A percentile compares a stretch with the other conserved stretches of the same genome.
Conservation (phyloP, 2,113 vertebrate species). For the Paraplagusia blochii region DNA sequence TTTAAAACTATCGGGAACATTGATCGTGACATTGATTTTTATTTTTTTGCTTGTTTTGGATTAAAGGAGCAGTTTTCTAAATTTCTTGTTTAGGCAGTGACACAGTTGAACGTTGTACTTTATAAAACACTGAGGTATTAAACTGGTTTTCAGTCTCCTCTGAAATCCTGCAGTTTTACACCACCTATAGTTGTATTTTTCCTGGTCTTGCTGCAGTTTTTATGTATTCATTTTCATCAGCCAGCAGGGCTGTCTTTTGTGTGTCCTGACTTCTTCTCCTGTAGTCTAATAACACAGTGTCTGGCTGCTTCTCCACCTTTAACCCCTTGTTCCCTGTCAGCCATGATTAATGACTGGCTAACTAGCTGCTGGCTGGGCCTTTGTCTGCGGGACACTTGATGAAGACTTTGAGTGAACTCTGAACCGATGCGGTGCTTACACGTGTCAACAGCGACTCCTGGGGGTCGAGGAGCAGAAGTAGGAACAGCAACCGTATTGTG, state of each 20-base stretch:
- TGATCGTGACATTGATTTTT: too few species aligned
- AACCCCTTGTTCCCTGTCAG: slow-evolving; percentile 59
- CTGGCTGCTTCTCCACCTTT: slow-evolving; percentile 51
- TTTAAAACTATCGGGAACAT: too few species aligned
- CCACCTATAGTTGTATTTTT: too few species aligned
- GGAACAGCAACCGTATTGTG: not conserved
- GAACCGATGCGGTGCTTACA: slow-evolving; percentile 19
- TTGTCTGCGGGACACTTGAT: slow-evolving; percentile 56
- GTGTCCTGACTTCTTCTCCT: slow-evolving; percentile 13
- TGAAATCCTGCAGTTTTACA: too few species aligned
- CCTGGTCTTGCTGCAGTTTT: too few species aligned
- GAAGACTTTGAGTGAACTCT: slow-evolving; percentile 27
- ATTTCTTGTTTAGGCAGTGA: too few species aligned
- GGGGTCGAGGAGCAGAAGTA: not conserved
- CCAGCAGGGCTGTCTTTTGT: slow-evolving; percentile 5
- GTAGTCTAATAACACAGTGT: slow-evolving; percentile 39
- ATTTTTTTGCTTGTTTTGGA: too few species aligned
- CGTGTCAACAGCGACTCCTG: slow-evolving; percentile 52
- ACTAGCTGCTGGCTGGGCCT: slow-evolving; percentile 43
- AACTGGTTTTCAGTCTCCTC: too few species aligned
- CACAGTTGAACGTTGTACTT: too few species aligned
- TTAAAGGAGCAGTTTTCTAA: too few species aligned
- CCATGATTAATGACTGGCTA: slow-evolving; percentile 64
- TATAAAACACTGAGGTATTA: too few species aligned
- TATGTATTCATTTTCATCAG: not conserved